Conservation (phyloP, 2,888 invertebrate genomes). For the Keiferia lycopersicella region DNA sequence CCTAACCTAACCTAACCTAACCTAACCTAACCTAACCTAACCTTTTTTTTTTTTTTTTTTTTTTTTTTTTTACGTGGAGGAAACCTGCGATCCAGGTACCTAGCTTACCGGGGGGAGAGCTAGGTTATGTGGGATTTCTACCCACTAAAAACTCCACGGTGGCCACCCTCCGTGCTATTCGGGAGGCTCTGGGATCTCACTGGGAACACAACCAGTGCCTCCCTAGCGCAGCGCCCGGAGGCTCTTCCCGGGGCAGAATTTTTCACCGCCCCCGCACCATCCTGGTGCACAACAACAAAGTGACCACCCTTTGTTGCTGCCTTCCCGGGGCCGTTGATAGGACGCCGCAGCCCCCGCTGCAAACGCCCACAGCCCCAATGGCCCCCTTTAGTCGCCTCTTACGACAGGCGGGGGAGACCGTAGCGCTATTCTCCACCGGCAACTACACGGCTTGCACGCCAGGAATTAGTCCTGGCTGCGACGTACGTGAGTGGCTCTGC, state of each 20-base stretch:
- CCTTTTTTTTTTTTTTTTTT: conserved; percentile 28
- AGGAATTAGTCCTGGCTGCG: not conserved
- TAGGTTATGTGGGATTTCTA: conserved; percentile 5
- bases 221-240: conserved; percentile 8
- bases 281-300: not conserved
- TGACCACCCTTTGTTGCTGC: not conserved
- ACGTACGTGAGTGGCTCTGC: not conserved
- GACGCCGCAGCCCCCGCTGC: conserved; percentile 9
- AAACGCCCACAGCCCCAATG: not conserved
- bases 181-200: not conserved
- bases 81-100: conserved; percentile 15
- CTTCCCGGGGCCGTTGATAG: not conserved
- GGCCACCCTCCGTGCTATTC: not conserved
- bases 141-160: not conserved
- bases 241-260: not conserved
- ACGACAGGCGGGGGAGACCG: conserved; percentile 20
- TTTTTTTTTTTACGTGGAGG: conserved; percentile 6
- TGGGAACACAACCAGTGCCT: conserved; percentile 4
- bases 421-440: conserved; percentile 8
- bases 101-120: conserved; percentile 25
- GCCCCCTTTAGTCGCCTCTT: conserved; percentile 20
- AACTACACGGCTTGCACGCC: not conserved
- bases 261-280: not conserved
- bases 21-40: conserved; percentile 31
- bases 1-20: conserved; percentile 33